These are phyloP conservation scores for Phenganax marumi DNA, from an alignment of 92 coral and sea anemone species.

Conservation along the genomic window DNA sequence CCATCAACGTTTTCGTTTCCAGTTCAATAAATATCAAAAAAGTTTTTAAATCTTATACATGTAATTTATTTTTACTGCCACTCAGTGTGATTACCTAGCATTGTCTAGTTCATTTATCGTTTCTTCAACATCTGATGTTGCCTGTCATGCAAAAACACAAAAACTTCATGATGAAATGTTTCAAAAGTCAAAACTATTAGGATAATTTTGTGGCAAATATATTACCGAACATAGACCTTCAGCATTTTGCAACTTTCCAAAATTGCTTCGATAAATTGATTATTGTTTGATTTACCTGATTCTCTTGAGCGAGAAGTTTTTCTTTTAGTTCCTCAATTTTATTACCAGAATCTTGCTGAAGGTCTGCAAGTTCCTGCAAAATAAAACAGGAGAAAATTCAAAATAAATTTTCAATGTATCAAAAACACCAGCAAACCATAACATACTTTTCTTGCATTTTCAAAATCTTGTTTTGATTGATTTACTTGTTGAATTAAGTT, in stretches of 20 bases:
- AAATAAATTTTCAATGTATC: background rate
- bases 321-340: slow-evolving; percentile 67
- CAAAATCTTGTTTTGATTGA: slow-evolving; percentile 64
- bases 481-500: slow-evolving; percentile 67
- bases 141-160: slow-evolving; percentile 48
- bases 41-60: background rate
- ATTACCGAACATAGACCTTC: background rate
- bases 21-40: background rate
- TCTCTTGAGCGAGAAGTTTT: slow-evolving; percentile 62
- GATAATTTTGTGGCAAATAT: background rate
- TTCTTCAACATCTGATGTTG: slow-evolving; percentile 73
- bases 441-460: slow-evolving; percentile 63
- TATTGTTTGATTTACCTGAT: slow-evolving; percentile 53
- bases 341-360: slow-evolving; percentile 59
- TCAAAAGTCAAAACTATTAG: background rate
- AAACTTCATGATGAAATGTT: background rate
- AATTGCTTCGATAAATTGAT: background rate
- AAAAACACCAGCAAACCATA: background rate
- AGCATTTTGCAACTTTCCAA: background rate
- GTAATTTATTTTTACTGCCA: background rate
- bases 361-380: slow-evolving; percentile 35
- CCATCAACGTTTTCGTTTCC: background rate
- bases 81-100: slow-evolving; percentile 47
- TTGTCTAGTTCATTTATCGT: slow-evolving; percentile 62
- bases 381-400: background rate